phyloP scores from a whole-genome alignment of 2,797 vertebrate genomes.

The Cyclopterus lumpus region DNA sequence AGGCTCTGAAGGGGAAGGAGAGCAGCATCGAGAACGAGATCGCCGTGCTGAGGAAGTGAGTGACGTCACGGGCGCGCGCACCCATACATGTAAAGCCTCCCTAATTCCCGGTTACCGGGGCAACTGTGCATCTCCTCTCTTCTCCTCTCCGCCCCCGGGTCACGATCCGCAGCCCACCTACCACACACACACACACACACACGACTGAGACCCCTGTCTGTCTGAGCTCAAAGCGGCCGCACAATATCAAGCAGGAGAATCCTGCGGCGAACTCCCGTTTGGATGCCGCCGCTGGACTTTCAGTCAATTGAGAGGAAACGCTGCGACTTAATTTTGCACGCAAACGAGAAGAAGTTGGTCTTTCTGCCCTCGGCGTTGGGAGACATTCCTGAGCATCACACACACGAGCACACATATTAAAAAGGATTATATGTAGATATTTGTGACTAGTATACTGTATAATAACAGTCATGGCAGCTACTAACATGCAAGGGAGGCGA shows the following conservation, averaged over 20 bases:
- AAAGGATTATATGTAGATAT: neutral
- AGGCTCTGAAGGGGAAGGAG: conserved; percentile 97
- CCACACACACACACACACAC: conserved; percentile 20
- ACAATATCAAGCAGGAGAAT: neutral
- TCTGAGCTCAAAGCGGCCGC: conserved; percentile 24
- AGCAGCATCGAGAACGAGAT: conserved; percentile 99
- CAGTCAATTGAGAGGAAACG: neutral
- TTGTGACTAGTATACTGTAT: neutral
- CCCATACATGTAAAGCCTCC: conserved; percentile 24
- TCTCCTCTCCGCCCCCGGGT: conserved; percentile 42
- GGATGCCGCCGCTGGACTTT: neutral
- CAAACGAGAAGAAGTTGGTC: neutral
- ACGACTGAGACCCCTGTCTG: conserved; percentile 36
- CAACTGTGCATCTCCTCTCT: conserved; percentile 61
- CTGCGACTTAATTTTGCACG: neutral
- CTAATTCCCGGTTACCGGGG: conserved; percentile 69
- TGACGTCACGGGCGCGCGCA: too few relatives aligned
- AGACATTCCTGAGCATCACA: neutral
- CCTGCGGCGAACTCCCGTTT: neutral
- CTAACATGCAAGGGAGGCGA: neutral
- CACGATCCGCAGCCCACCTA: conserved; percentile 66
- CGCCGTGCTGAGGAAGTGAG: conserved; percentile 94
- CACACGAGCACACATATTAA: neutral
- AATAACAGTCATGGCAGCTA: neutral
- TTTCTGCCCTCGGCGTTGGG: neutral